Conservation (phyloP, 2,888 invertebrate genomes). For the Chrysomela aeneicollis region DNA sequence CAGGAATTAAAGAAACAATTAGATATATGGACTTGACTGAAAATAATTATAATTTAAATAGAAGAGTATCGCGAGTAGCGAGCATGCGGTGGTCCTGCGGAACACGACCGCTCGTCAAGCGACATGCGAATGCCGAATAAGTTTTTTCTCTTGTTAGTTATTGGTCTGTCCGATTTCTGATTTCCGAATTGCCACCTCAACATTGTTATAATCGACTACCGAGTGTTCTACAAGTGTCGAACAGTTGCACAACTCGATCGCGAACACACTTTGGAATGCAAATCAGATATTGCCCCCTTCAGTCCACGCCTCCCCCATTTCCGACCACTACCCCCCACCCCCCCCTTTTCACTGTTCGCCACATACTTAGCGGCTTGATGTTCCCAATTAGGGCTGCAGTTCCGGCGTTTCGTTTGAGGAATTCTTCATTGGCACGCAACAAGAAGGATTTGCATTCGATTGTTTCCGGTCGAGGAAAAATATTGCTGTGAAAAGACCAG, state of each 20-base stretch:
- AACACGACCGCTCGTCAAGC: no score
- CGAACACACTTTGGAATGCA: conserved; percentile 1
- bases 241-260: conserved; percentile 13
- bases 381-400: conserved; percentile 44
- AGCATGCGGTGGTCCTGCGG: no score
- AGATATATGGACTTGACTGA: no score
- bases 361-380: conserved; percentile 35
- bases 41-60: no score
- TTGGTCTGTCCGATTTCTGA: no score
- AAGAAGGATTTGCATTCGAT: neutral
- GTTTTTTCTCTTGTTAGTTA: no score
- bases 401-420: conserved; percentile 37
- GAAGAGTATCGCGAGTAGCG: no score
- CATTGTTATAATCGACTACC: no score
- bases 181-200: no score
- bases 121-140: no score
- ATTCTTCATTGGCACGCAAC: conserved; percentile 40
- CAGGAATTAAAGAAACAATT: no score
- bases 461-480: neutral
- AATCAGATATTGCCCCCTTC: conserved; percentile 7
- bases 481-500: no score
- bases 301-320: neutral
- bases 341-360: neutral
- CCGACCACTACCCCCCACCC: neutral
- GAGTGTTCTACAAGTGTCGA: neutral